Evolutionary conservation across 2,888 invertebrate species (phyloP), one percentile per base, ranked within the genome.

Genomic region (Onchidella celtica): DNA sequence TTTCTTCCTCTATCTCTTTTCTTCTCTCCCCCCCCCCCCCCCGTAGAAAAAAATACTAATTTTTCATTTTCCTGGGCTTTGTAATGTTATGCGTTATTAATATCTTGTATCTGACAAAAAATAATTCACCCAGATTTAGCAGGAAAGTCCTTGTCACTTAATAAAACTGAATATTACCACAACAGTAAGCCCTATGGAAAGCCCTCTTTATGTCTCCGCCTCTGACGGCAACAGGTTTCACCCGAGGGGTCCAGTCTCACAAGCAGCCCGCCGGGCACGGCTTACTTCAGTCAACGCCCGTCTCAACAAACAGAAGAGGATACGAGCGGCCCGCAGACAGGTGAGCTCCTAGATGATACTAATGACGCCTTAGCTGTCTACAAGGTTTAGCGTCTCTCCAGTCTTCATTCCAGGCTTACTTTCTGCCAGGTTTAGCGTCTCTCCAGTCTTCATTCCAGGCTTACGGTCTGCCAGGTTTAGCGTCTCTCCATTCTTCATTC

Each of bases 261-360:
- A 61, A 17, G 73, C 72, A 27, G 76, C 76, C 14, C 29, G 79
- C 21, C 24, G 76, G 14, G 76, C 69, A 14, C 81, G 84, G 3
- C 79, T 84, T 27, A 79, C 76, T 3, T 72, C 76, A 14, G 55
- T 79, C 29, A 84, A 84, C 38, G 79, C 84, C 66, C 24, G 84
- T 40, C 63, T 84, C 3, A 79, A 84, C 59, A 81, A 70, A 69
- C 82, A 82, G 36, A 57, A 55, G 32, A 21, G 81, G n/a, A 40
- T 59, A 4, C 38, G 61, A 27, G 68, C 59, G 9, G 24, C 81
- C n/a, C 57, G 74, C 6, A 74, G 81, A 61, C 75, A 75, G 75
- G 81, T 81, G 14, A 36, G 66, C 17, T 9, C n/a, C 24, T 40
- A 24, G n/a, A 27, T 61, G n/a, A 14, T 61, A 61, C 6, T 61